phyloP scores from a whole-genome alignment of 2,888 invertebrate genomes.

The Drosophila mayaguana region DNA sequence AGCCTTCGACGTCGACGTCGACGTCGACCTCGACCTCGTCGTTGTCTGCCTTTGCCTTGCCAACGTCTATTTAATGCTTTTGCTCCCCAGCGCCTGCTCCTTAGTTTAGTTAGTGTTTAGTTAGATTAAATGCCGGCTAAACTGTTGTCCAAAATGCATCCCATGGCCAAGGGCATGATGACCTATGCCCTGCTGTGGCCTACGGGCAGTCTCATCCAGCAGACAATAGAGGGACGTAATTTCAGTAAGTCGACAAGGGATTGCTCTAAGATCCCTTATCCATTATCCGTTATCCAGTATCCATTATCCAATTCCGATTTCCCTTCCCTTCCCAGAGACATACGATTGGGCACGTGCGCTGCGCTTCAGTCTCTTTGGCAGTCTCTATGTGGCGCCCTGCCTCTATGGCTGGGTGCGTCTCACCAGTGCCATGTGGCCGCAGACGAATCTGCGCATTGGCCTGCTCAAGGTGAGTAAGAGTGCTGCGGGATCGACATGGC shows the following conservation, averaged over 20 bases:
- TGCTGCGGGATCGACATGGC: background rate
- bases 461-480: slow-evolving; percentile 87
- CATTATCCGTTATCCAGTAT: background rate
- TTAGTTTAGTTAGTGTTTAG: slow-evolving; percentile 14
- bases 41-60: background rate
- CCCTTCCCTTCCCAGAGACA: slow-evolving; percentile 83
- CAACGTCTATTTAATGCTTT: background rate
- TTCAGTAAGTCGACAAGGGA: slow-evolving; percentile 86
- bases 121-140: slow-evolving; percentile 27
- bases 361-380: slow-evolving; percentile 91
- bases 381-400: slow-evolving; percentile 92
- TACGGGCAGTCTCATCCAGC: slow-evolving; percentile 90
- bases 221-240: slow-evolving; percentile 88
- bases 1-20: background rate
- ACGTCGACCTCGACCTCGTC: background rate
- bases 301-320: background rate
- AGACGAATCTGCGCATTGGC: slow-evolving; percentile 89
- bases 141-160: slow-evolving; percentile 70
- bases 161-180: slow-evolving; percentile 87
- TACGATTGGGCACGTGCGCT: slow-evolving; percentile 89
- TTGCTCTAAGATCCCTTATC: too few relatives aligned
- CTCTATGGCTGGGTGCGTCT: slow-evolving; percentile 92
- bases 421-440: slow-evolving; percentile 91
- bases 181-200: slow-evolving; percentile 90
- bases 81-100: slow-evolving; percentile 15